These are phyloP conservation scores for Cyphotilapia sp. DNA, from an alignment of 2,113 vertebrate genomes.

Conservation along the genomic window DNA sequence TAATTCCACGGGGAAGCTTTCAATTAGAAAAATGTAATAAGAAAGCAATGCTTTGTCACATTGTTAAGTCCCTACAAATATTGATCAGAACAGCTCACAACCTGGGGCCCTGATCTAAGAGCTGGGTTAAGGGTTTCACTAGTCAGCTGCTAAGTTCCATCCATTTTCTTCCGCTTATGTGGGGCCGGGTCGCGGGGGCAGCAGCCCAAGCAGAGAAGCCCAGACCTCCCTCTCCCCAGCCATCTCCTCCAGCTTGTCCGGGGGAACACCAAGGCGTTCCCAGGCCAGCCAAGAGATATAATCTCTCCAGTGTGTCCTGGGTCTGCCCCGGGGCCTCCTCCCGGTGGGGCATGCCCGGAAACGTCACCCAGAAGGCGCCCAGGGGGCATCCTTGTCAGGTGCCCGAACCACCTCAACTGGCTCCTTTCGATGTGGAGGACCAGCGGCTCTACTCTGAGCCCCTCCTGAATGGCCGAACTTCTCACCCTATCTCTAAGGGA, in stretches of 20 bases:
- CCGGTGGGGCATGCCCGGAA: rapidly evolving
- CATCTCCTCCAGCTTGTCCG: background rate
- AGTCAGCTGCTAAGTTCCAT: background rate
- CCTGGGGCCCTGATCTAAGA: rapidly evolving
- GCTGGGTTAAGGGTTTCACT: background rate
- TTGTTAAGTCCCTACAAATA: background rate
- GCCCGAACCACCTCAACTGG: background rate
- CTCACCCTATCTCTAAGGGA: background rate
- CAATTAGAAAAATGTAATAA: background rate
- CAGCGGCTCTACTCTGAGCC: background rate
- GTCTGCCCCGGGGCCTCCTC: background rate
- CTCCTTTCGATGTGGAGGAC: rapidly evolving
- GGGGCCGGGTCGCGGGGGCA: rapidly evolving
- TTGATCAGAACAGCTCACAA: background rate
- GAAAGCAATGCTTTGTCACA: background rate
- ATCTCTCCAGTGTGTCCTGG: background rate
- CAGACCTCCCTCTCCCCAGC: background rate
- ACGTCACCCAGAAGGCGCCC: rapidly evolving
- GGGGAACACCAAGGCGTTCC: background rate
- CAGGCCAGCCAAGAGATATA: background rate
- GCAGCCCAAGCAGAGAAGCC: background rate
- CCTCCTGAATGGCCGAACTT: rapidly evolving
- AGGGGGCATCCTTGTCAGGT: rapidly evolving
- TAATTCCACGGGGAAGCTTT: background rate
- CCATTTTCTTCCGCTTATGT: rapidly evolving